Conservation (phyloP, 2,888 invertebrate species). For the Tetropium fuscum region DNA sequence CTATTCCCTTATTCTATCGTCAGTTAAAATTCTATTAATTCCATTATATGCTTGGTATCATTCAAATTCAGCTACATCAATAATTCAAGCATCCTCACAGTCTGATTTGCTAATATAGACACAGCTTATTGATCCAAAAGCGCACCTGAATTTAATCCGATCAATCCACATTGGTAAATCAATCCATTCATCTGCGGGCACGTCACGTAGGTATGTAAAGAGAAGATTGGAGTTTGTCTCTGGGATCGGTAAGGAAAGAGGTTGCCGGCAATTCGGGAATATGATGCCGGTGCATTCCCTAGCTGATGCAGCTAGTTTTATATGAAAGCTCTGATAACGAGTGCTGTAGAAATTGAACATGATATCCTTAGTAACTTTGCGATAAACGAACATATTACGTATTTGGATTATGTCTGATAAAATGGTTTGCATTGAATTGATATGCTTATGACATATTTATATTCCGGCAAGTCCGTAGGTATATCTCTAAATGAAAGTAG, state of each 20-base stretch:
- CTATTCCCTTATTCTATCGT: too few relatives aligned
- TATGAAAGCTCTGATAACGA: not conserved
- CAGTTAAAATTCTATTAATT: too few relatives aligned
- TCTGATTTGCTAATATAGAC: too few relatives aligned
- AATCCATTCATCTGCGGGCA: not conserved
- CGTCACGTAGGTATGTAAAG: not conserved
- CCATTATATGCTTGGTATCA: too few relatives aligned
- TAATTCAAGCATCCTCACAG: too few relatives aligned
- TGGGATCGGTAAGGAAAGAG: not conserved
- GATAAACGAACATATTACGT: not conserved
- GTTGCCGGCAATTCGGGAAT: slow-evolving; percentile 3
- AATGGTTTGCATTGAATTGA: too few relatives aligned
- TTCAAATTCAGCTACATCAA: too few relatives aligned
- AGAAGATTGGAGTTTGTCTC: not conserved
- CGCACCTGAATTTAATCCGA: not conserved
- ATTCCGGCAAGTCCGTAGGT: too few relatives aligned
- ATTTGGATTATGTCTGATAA: too few relatives aligned
- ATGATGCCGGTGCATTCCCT: slow-evolving; percentile 5
- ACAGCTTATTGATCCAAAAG: too few relatives aligned
- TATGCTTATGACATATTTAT: too few relatives aligned
- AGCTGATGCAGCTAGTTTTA: slow-evolving; percentile 9
- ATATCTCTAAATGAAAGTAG: too few relatives aligned
- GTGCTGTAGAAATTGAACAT: not conserved
- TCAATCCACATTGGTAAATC: not conserved
- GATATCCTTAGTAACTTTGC: not conserved